Evolutionary conservation across 2,113 vertebrate species (phyloP).

Genomic region (Polypterus senegalus): DNA sequence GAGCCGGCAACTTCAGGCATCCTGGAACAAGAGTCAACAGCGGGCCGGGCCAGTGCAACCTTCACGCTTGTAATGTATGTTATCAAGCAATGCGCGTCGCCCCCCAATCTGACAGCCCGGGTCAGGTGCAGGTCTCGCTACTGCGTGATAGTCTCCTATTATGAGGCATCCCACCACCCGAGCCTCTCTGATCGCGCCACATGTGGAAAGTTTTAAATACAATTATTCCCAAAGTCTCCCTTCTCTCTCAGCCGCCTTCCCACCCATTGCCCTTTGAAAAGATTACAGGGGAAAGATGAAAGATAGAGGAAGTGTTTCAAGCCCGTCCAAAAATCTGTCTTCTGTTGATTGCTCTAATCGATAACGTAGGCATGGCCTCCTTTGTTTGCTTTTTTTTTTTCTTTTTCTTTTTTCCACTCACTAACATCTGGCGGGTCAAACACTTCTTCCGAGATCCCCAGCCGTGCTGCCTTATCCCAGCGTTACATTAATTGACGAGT

Average conservation of each 20-base stretch:
- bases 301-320: constrained; percentile 1
- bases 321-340: background rate
- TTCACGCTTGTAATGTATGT: too few relatives aligned
- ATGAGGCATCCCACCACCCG: background rate
- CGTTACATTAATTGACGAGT: too few relatives aligned
- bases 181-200: background rate
- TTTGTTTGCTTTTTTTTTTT: too few relatives aligned
- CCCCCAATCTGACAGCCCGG: too few relatives aligned
- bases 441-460: too few relatives aligned
- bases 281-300: background rate
- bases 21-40: too few relatives aligned
- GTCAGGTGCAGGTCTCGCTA: background rate
- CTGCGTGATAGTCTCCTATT: background rate
- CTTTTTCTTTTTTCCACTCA: too few relatives aligned
- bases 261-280: constrained; percentile 14
- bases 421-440: too few relatives aligned
- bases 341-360: background rate
- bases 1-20: too few relatives aligned
- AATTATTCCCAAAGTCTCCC: constrained; percentile 24
- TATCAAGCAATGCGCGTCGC: too few relatives aligned
- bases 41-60: too few relatives aligned
- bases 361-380: background rate
- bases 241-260: constrained; percentile 16
- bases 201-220: background rate
- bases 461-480: too few relatives aligned